Evolutionary conservation across 1,140 invertebrate genomes (phyloP), one percentile per base, ranked within the genome.

Genomic region (Aphidius gifuensis): DNA sequence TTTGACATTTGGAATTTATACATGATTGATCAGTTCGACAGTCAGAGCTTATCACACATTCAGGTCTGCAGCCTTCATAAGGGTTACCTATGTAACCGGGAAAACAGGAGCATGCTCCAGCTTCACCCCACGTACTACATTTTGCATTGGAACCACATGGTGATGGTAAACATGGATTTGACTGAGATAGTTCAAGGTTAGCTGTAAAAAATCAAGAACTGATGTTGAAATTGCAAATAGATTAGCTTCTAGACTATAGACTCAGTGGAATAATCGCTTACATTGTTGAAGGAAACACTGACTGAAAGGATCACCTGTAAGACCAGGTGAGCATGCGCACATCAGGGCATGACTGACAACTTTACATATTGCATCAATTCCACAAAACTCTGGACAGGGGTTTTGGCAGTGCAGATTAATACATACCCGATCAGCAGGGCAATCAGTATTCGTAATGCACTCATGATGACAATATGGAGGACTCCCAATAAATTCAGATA

Each of bases 61-160:
- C 89, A 53, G 91, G 90, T 58, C 88, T 84, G 77, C 90, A 92
- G 72, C 88, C 88, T 62, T 88, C 88, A 23, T 91, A 83, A 62
- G 89, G 83, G 63, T 72, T 71, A 21, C 90, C 90, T 62, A 91
- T 83, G 76, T 89, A 92, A 63, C 87, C 85, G 47, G 85, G 78
- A 66, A 86, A 81, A 77, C 91, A 93, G 67, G 87, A 87, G 72
- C 91, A 93, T 60, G 88, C 85, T 46, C 88, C 85, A 62, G 88
- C 88, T 62, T 86, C 85, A 50, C 86, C 85, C 67, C 86, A 82
- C 46, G 86, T 80, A 68, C 86, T 84, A 77, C 92, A 94, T 71
- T 88, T 82, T 9, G 91, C 89, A 78, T 93, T 91, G 9, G 88
- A 85, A 53, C 92, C 92, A 74, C 92, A 94, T 39, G 91, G 91